phyloP scores from a whole-genome alignment of 1,140 invertebrate species.

The Heliconius melpomene region DNA sequence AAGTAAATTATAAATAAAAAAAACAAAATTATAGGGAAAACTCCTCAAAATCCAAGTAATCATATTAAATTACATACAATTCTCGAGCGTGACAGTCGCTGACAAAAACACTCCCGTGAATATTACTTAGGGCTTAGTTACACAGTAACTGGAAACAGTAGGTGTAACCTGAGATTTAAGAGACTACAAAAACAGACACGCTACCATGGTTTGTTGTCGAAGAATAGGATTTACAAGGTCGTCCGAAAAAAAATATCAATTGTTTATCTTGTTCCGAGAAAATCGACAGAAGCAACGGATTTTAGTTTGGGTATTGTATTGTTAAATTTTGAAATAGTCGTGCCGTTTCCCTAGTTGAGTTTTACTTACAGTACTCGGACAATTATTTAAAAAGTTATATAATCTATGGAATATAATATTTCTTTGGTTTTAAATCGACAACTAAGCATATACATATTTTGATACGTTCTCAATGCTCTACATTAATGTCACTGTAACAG shows the following conservation, averaged over 20 bases:
- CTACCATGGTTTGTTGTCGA: not conserved
- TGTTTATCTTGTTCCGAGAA: not conserved
- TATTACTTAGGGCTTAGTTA: conserved; percentile 21
- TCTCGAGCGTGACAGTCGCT: conserved; percentile 30
- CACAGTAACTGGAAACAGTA: conserved; percentile 47
- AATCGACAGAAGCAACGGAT: not conserved
- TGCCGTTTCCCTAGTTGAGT: not conserved
- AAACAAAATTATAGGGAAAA: not conserved
- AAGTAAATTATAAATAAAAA: not conserved
- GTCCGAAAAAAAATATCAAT: not conserved
- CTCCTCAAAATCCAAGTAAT: not conserved
- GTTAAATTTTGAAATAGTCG: not conserved
- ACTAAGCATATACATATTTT: not conserved
- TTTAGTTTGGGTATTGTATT: not conserved
- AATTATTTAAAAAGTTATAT: too few species aligned
- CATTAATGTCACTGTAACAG: not conserved
- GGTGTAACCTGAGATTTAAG: conserved; percentile 36
- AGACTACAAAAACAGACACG: conserved; percentile 28
- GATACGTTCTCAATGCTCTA: not conserved
- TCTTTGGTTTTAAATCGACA: too few species aligned
- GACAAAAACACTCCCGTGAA: conserved; percentile 25
- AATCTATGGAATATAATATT: too few species aligned
- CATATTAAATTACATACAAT: conserved; percentile 34
- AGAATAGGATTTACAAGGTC: conserved; percentile 6
- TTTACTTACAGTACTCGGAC: not conserved